phyloP scores from a whole-genome alignment of 2,113 vertebrate genomes.

The Platysternon megacephalum region DNA sequence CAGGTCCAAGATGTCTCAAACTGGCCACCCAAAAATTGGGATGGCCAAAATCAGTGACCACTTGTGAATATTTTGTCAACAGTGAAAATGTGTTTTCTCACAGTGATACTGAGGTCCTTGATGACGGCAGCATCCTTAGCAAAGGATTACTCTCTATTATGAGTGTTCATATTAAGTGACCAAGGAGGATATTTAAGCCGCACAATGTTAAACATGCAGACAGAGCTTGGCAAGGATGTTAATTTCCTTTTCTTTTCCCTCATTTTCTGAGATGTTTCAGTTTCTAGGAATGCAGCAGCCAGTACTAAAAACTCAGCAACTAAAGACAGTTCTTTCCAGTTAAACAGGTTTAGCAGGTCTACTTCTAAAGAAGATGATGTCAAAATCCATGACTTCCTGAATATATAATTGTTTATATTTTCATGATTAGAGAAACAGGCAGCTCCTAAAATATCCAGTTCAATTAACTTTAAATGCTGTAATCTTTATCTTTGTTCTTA shows the following conservation, averaged over 20 bases:
- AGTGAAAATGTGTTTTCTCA: not conserved
- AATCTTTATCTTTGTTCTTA: not conserved
- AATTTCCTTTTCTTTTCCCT: not conserved
- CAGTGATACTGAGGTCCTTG: not conserved
- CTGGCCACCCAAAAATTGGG: not conserved
- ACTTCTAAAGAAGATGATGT: not conserved
- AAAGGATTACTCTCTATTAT: slow-evolving; percentile 17
- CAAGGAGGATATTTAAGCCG: not conserved
- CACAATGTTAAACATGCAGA: fast-evolving
- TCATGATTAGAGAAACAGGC: fast-evolving
- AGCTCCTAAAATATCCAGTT: not conserved
- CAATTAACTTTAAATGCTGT: not conserved
- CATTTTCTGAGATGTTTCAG: not conserved
- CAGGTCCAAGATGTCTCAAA: not conserved
- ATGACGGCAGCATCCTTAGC: not conserved
- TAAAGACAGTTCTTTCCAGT: fast-evolving
- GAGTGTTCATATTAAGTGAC: not conserved
- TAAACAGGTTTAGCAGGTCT: not conserved
- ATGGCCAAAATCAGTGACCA: not conserved
- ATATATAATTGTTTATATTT: not conserved
- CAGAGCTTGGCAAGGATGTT: not conserved
- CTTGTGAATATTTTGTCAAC: not conserved
- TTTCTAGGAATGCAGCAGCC: not conserved
- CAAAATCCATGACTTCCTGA: not conserved
- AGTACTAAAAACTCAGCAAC: fast-evolving